These are phyloP conservation scores for Neotoxoptera formosana DNA, from an alignment of 1,140 invertebrate genomes.

Conservation along the genomic window DNA sequence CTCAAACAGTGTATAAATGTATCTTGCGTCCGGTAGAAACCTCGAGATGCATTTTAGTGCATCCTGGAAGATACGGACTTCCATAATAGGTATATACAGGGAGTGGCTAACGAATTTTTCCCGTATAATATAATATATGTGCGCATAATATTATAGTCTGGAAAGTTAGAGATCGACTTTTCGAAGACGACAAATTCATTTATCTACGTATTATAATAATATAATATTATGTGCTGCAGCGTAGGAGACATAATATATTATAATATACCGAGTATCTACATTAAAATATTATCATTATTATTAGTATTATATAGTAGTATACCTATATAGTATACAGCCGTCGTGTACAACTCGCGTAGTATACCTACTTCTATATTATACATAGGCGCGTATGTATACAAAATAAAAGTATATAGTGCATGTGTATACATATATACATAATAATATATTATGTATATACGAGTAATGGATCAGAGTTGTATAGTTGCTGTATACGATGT, in stretches of 20 bases:
- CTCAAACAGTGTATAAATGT: not conserved
- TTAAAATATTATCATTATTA: not conserved
- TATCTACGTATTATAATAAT: not conserved
- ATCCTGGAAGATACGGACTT: not conserved
- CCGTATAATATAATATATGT: not conserved
- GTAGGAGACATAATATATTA: not conserved
- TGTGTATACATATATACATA: not conserved
- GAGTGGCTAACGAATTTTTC: not conserved
- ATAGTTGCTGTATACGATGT: conserved; percentile 8
- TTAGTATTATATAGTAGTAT: not conserved
- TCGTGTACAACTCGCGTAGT: not conserved
- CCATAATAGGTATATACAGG: not conserved
- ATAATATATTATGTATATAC: not conserved
- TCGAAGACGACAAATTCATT: conserved; percentile 23
- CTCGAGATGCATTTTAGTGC: not conserved
- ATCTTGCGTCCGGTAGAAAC: not conserved
- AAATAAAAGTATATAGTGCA: conserved; percentile 5
- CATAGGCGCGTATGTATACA: not conserved
- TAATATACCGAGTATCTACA: not conserved
- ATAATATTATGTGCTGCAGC: not conserved
- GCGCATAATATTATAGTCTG: not conserved
- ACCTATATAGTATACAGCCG: not conserved
- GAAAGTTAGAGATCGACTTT: not conserved
- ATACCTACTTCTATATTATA: not conserved
- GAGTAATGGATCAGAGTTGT: not conserved